A percentile compares a stretch with the other conserved stretches of the same genome.
These are phyloP conservation scores for Drosophila kanapiae DNA, from an alignment of 1,140 invertebrate genomes.

Conservation along the genomic window DNA sequence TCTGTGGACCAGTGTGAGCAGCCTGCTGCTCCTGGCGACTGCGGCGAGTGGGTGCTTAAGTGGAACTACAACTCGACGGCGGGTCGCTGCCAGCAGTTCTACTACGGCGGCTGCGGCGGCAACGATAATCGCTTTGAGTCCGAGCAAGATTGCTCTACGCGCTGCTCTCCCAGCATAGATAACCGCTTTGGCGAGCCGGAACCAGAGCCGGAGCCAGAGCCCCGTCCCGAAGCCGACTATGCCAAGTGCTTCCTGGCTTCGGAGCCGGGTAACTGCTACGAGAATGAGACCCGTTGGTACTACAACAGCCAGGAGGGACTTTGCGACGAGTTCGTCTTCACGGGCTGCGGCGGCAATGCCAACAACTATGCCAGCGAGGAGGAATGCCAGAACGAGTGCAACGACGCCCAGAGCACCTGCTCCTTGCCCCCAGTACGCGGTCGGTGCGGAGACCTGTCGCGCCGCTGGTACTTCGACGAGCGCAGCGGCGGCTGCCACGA, in stretches of 20 bases:
- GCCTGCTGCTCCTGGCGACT: conserved; percentile 91
- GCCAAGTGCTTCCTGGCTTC: conserved; percentile 88
- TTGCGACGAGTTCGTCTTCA: conserved; percentile 93
- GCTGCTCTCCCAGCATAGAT: conserved; percentile 87
- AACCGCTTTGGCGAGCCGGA: conserved; percentile 35
- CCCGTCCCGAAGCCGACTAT: conserved; percentile 31
- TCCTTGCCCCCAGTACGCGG: conserved; percentile 89
- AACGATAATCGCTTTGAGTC: conserved; percentile 92
- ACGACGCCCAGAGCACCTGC: conserved; percentile 90
- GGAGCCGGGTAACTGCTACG: conserved; percentile 90
- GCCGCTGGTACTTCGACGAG: conserved; percentile 91
- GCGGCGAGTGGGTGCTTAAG: conserved; percentile 90
- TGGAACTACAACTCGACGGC: conserved; percentile 94
- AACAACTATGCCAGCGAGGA: conserved; percentile 93
- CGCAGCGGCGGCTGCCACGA: conserved; percentile 88
- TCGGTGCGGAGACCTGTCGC: conserved; percentile 87
- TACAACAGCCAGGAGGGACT: conserved; percentile 92
- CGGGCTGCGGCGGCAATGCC: conserved; percentile 93
- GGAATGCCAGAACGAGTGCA: conserved; percentile 92
- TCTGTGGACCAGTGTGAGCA: conserved; percentile 87
- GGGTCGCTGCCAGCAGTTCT: conserved; percentile 90
- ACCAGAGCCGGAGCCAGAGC: conserved; percentile 29
- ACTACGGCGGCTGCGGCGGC: conserved; percentile 93
- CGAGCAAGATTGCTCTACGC: conserved; percentile 89
- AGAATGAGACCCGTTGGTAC: conserved; percentile 89